A percentile compares a stretch with the other conserved stretches of the same genome.
These are phyloP conservation scores for Ormyrus thymus DNA, from an alignment of 2,888 invertebrate genomes.

Conservation along the genomic window DNA sequence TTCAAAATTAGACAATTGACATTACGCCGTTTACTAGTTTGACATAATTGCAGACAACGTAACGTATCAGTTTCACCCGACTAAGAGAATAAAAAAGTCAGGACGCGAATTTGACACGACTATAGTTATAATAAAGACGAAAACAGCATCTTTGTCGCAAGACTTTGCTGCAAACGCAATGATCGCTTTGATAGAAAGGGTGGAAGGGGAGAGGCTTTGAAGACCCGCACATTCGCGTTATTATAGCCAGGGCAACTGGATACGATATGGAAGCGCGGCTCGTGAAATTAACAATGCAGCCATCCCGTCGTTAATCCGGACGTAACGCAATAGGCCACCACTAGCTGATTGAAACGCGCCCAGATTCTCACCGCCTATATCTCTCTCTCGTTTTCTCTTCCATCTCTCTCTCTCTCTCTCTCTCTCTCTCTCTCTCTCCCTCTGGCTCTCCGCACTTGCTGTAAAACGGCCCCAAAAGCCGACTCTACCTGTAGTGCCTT, in stretches of 20 bases:
- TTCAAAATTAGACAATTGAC: too few relatives aligned
- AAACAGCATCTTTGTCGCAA: too few relatives aligned
- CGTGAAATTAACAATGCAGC: slow-evolving; percentile 60
- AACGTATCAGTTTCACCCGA: too few relatives aligned
- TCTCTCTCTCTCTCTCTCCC: not conserved
- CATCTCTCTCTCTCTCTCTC: not conserved
- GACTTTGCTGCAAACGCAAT: slow-evolving; percentile 6
- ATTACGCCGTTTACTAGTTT: too few relatives aligned
- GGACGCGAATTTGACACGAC: too few relatives aligned
- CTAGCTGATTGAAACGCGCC: slow-evolving; percentile 38
- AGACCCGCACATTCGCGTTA: slow-evolving; percentile 14
- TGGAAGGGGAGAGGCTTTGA: slow-evolving; percentile 24
- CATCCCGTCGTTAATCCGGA: slow-evolving; percentile 65
- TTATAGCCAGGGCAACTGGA: slow-evolving; percentile 4
- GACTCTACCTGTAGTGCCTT: not conserved
- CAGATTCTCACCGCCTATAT: slow-evolving; percentile 4
- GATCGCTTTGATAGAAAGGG: not conserved
- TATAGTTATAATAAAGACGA: too few relatives aligned
- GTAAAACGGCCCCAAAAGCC: not conserved
- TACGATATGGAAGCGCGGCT: slow-evolving; percentile 27
- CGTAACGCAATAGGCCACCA: slow-evolving; percentile 46
- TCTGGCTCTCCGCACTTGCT: not conserved
- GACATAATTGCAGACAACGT: too few relatives aligned
- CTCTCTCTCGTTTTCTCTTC: not conserved
- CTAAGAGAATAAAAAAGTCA: too few relatives aligned